A percentile compares a stretch with the other conserved stretches of the same genome.
Evolutionary conservation across 2,113 vertebrate species (phyloP).

Genomic region (Tupaia chinensis): DNA sequence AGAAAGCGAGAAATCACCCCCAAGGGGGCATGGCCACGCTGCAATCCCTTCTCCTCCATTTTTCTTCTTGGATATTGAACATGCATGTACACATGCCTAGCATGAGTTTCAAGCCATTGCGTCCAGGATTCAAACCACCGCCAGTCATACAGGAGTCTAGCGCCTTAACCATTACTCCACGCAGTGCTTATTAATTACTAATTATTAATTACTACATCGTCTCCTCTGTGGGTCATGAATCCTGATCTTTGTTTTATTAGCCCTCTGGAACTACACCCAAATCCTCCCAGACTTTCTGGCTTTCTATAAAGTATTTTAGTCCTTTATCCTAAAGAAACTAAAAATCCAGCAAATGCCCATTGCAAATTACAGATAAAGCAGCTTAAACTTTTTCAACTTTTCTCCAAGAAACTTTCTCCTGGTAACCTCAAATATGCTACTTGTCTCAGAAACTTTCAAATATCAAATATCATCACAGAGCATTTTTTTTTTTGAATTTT

Average conservation of each 20-base stretch:
- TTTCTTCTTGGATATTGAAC: no score
- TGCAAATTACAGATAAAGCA: neutral
- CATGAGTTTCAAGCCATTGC: no score
- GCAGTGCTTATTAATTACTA: neutral
- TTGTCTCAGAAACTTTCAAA: neutral
- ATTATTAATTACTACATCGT: neutral
- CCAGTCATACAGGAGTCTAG: no score
- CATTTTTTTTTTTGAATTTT: neutral
- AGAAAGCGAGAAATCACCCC: no score
- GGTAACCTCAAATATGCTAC: neutral
- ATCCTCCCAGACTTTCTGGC: neutral
- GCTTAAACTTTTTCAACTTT: neutral
- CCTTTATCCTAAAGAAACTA: neutral
- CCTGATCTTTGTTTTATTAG: neutral
- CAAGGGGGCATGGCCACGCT: no score
- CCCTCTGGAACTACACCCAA: neutral
- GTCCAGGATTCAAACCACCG: no score
- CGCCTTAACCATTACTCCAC: no score
- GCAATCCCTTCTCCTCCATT: no score
- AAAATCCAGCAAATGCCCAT: neutral
- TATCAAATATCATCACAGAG: neutral
- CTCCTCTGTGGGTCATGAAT: neutral
- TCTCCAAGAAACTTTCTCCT: neutral
- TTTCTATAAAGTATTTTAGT: neutral
- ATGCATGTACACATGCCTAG: no score